Percentiles rank a stretch among this genome's conserved stretches.
Evolutionary conservation across 35 echinoderm and acorn worm species (phyloP).

Genomic region (Ptychodera flava): DNA sequence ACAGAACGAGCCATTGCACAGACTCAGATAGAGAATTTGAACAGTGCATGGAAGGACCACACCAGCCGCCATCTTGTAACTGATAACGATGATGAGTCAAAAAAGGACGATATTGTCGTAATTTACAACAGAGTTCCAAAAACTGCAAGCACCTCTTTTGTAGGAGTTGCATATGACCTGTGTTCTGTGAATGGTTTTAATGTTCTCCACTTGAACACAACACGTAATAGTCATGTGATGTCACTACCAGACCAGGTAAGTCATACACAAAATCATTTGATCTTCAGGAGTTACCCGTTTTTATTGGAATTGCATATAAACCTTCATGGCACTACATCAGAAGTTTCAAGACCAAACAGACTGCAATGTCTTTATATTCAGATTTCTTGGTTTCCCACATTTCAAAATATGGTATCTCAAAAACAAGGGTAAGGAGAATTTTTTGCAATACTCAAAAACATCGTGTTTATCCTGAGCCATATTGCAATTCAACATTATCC

Average conservation of each 20-base stretch:
- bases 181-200: slow-evolving; percentile 68
- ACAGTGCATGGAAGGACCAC: neutral
- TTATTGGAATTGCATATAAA: too few species aligned
- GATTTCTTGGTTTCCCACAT: too few species aligned
- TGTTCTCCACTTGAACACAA: slow-evolving; percentile 88
- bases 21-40: neutral
- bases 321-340: too few species aligned
- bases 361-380: too few species aligned
- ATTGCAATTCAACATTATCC: too few species aligned
- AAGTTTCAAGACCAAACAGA: too few species aligned
- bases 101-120: slow-evolving; percentile 42
- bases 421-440: too few species aligned
- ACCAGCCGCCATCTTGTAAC: neutral
- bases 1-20: neutral
- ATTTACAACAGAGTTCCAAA: slow-evolving; percentile 97
- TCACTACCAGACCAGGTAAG: slow-evolving; percentile 93
- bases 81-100: neutral
- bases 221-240: slow-evolving; percentile 60
- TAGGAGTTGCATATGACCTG: slow-evolving; percentile 74
- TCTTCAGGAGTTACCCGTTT: too few species aligned
- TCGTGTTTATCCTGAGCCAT: too few species aligned
- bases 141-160: slow-evolving; percentile 89
- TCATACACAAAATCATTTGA: too few species aligned
- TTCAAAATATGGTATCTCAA: too few species aligned
- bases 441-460: too few species aligned